Conservation (phyloP, 2,113 vertebrate genomes). For the Columba livia region DNA sequence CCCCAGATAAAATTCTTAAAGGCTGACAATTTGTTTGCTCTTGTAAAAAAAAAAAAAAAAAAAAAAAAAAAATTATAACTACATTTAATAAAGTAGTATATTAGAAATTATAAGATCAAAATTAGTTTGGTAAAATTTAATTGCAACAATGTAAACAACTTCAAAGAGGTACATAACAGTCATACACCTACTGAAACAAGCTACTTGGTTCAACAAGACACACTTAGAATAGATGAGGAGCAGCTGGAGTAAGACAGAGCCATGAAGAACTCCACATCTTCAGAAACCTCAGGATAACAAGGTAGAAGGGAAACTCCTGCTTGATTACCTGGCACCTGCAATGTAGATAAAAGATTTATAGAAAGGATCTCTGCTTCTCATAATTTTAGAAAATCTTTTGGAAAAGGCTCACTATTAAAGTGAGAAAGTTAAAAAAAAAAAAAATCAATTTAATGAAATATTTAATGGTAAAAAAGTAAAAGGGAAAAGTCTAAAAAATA, state of each 20-base stretch:
- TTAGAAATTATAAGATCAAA: not conserved
- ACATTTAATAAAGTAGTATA: not conserved
- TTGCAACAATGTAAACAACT: not conserved
- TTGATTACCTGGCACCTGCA: not conserved
- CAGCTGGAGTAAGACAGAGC: not conserved
- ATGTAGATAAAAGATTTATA: not conserved
- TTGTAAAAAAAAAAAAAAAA: not conserved
- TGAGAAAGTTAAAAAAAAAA: not conserved
- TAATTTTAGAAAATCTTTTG: not conserved
- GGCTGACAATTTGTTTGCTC: not conserved
- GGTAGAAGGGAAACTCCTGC: not conserved
- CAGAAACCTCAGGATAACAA: not conserved
- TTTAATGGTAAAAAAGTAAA: not conserved
- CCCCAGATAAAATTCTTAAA: not conserved
- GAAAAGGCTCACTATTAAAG: not conserved
- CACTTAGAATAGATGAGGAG: not conserved
- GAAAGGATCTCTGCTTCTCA: not conserved
- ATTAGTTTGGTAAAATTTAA: not conserved
- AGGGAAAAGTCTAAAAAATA: not conserved
- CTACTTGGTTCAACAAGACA: not conserved
- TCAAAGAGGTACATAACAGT: not conserved
- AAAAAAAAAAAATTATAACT: not conserved
- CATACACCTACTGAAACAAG: not conserved
- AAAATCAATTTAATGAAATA: not conserved
- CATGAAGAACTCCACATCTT: not conserved